These are phyloP conservation scores for Rhinolophus sinicus DNA, from an alignment of 2,113 vertebrate genomes.

Conservation along the genomic window DNA sequence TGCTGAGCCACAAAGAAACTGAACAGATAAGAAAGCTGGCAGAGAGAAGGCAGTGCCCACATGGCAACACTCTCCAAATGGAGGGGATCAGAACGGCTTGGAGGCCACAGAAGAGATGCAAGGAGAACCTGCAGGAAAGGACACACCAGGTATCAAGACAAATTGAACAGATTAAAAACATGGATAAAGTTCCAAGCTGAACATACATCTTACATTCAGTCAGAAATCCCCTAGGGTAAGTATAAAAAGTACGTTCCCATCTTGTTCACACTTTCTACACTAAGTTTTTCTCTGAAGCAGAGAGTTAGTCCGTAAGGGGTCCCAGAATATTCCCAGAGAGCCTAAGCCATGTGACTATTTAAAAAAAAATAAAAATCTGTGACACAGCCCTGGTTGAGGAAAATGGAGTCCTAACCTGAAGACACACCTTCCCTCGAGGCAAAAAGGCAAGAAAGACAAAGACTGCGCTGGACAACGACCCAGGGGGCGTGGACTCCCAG, in stretches of 20 bases:
- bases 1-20: not conserved
- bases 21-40: not conserved
- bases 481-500: not conserved
- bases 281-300: not conserved
- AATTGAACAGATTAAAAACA: not conserved
- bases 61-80: not conserved
- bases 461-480: not conserved
- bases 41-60: not conserved
- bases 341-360: not conserved
- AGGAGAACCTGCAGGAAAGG: not conserved
- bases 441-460: not conserved
- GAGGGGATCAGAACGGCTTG: not conserved
- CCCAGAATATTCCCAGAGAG: not conserved
- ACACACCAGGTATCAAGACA: not conserved
- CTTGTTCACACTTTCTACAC: slow-evolving; percentile 14
- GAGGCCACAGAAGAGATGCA: not conserved
- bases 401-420: not conserved
- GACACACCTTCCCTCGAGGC: not conserved
- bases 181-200: not conserved
- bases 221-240: not conserved
- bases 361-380: not conserved
- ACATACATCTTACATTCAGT: not conserved
- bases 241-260: not conserved
- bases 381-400: not conserved
- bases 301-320: not conserved